Percentiles rank a stretch among this genome's conserved stretches.
phyloP scores from a whole-genome alignment of 2,797 vertebrate species.

The Saxicola maurus region DNA sequence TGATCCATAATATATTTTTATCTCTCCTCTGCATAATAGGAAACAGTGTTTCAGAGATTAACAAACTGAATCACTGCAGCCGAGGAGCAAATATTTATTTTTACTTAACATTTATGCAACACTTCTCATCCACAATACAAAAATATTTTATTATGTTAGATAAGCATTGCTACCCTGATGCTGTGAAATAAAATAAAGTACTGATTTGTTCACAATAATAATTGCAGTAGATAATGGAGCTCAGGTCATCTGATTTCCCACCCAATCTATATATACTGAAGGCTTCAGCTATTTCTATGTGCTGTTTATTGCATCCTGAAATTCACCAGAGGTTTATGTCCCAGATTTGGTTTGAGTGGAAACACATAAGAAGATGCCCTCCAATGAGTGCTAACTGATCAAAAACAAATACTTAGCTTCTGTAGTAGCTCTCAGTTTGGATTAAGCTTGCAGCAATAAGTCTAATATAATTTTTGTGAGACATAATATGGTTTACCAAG shows the following conservation, averaged over 20 bases:
- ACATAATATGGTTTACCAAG: not conserved
- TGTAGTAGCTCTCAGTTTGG: not conserved
- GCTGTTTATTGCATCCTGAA: not conserved
- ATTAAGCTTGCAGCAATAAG: not conserved
- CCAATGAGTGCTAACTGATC: not conserved
- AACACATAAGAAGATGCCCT: not conserved
- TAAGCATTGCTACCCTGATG: not conserved
- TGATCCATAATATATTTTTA: not conserved
- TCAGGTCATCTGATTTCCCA: not conserved
- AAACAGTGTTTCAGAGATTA: not conserved
- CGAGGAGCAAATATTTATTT: not conserved
- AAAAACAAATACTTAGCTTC: not conserved
- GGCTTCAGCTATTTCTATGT: not conserved
- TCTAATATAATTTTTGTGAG: not conserved
- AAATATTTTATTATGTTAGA: not conserved
- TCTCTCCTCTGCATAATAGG: not conserved
- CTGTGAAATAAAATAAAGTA: not conserved
- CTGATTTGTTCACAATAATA: not conserved
- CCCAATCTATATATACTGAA: not conserved
- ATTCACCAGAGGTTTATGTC: not conserved
- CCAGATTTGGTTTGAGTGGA: not conserved
- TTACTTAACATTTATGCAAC: not conserved
- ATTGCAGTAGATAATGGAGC: not conserved
- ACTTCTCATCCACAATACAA: not conserved
- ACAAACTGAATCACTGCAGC: not conserved